Base-by-base conservation (phyloP, 2,888 invertebrate species). In the Pardosa pseudoannulata region DNA sequence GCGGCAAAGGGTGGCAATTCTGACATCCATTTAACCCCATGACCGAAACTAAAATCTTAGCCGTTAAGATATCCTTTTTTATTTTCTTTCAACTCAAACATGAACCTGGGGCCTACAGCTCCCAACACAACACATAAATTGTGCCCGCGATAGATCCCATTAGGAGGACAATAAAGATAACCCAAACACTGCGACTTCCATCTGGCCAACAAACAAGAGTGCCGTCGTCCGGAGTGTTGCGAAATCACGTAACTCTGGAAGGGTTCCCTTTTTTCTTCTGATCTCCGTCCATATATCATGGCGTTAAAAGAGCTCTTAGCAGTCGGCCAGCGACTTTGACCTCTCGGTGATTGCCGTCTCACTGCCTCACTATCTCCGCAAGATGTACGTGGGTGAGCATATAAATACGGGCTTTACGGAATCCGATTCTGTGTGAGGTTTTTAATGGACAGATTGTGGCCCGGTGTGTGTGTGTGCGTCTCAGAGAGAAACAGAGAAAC, bases 231-330 rank as follows among this genome's bases (percentile, higher is more conserved):
- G n/a, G n/a, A n/a, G n/a, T n/a, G 75, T 71, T 71, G 71, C 70
- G 75, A 62, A 70, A 75, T 75, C 82, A 82, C 82, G 82, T 82
- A 75, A 82, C 75, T 46, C 70, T 68, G 19, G 41, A 39, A 71
- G 62, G 75, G 81, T 28, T 41, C n/a, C n/a, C n/a, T 32, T 31
- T 32, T 32, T 31, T 32, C 46, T 28, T 27, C 46, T 39, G 62
- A 62, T 39, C n/a, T 62, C 56, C 56, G n/a, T 68, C 56, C 41
- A 82, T 82, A 82, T 41, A 75, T 82, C 82, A 75, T 67, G 62
- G 31, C 31, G 29, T 2, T n/a, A 75, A 82, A 82, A 82, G 82
- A 82, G 82, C 75, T 82, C 73, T 82, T 82, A 75, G 82, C 74
- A 23, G 75, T 62, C 41, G 70, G 56, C 67, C 28, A 68, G 56